These are phyloP conservation scores for Chiloscyllium punctatum DNA, from an alignment of 2,797 vertebrate genomes.

Conservation along the genomic window DNA sequence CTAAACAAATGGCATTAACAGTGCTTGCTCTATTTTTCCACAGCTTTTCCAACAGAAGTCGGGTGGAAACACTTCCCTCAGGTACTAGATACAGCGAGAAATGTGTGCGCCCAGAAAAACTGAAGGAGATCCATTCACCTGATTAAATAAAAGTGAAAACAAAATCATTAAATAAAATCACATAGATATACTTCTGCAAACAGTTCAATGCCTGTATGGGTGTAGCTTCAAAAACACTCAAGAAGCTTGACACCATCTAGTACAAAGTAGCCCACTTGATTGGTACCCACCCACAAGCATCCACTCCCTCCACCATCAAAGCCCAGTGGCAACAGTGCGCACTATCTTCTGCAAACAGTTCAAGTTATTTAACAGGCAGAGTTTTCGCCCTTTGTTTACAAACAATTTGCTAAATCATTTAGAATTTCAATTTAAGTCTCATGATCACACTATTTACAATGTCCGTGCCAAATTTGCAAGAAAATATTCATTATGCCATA, in stretches of 20 bases:
- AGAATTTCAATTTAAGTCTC: conserved; percentile 42
- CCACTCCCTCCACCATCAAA: no score
- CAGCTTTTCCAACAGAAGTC: neutral
- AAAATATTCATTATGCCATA: conserved; percentile 43
- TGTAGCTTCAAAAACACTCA: no score
- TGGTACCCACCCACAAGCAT: no score
- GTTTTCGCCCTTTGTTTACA: conserved; percentile 40
- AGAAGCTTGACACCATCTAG: no score
- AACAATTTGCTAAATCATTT: conserved; percentile 44
- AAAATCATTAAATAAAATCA: neutral
- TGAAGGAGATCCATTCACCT: neutral
- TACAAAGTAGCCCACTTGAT: no score
- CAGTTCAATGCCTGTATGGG: neutral
- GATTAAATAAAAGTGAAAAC: no score
- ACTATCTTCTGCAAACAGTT: neutral
- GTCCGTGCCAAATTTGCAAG: conserved; percentile 46
- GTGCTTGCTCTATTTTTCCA: neutral
- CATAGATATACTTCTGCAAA: neutral
- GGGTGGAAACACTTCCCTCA: neutral
- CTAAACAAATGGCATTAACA: neutral
- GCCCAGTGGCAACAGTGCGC: no score
- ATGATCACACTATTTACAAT: conserved; percentile 46
- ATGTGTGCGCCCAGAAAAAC: neutral
- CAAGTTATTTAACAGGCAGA: neutral
- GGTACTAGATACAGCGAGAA: neutral